Base-by-base conservation (phyloP, 2,113 vertebrate species). In the Brachyistius frenatus region DNA sequence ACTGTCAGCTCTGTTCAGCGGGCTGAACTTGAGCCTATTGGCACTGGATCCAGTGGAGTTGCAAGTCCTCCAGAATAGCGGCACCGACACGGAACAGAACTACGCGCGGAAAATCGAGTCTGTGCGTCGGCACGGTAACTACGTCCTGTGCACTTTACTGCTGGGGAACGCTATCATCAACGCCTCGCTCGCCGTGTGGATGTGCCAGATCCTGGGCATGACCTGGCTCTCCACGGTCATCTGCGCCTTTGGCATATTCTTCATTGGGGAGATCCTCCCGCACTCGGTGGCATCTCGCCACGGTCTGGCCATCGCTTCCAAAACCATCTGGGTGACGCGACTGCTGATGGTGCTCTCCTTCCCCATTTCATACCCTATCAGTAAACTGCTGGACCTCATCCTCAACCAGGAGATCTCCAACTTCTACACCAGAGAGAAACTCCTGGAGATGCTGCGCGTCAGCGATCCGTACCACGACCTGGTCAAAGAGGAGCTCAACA, bases 231-330 rank as follows among this genome's bases (percentile, higher is more conserved):
- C 97, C 13, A 96, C 96, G 44, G 90, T 97, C 66, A 93, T 96
- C 39, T 99, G 97, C 93, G 95, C 97, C 2, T 94, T 94, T 13
- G 95, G 96, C 0, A 96, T 99, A 16, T 98, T 99, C 85, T 95
- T 99, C 85, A 92, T 97, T 5, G 96, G 97, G 0, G 98, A 99
- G 90, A 97, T 99, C 73, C 91, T 97, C 16, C 98, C 97, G 3
- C 97, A 98, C 89, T 97, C 98, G 0, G 95, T 98, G 58, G 98
- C 97, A 13, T 98, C 97, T 35, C 95, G 97, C 4, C 97, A 99
- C 83, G 97, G 97, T 46, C 92, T 99, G 74, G 97, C 97, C 83
- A 96, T 99, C 66, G 97, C 97, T 2, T 97, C 98, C 62, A 97
- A 94, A 83, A 98, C 96, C 47, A 95, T 98, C 71, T 97, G 96